A percentile compares a stretch with the other conserved stretches of the same genome.
These are phyloP conservation scores for Bombyx mori DNA, from an alignment of 1,140 invertebrate genomes.

Conservation along the genomic window DNA sequence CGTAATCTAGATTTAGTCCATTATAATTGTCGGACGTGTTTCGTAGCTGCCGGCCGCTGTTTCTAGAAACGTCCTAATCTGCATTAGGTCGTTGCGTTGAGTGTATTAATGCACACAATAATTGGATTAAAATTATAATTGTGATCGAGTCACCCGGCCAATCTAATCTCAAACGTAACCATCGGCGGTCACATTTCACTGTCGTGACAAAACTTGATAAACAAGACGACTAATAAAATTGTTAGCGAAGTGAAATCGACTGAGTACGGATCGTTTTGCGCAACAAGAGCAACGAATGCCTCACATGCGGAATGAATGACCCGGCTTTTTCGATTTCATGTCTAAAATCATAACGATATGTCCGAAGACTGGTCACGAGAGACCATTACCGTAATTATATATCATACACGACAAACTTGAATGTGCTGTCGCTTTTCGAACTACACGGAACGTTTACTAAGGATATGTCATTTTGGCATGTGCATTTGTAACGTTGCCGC, in stretches of 20 bases:
- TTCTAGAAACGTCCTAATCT: too few relatives aligned
- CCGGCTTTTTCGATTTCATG: conserved; percentile 52
- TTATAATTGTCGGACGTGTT: too few relatives aligned
- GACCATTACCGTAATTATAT: conserved; percentile 53
- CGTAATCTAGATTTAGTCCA: too few relatives aligned
- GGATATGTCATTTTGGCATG: conserved; percentile 21
- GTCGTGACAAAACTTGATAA: conserved; percentile 33
- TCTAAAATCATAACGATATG: conserved; percentile 58
- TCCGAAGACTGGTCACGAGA: conserved; percentile 39
- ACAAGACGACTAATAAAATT: conserved; percentile 14
- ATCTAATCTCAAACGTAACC: background rate
- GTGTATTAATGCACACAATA: too few relatives aligned
- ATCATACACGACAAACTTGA: conserved; percentile 21
- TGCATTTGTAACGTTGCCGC: conserved; percentile 15
- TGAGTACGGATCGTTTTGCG: conserved; percentile 27
- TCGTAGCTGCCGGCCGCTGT: too few relatives aligned
- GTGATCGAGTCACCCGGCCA: too few relatives aligned
- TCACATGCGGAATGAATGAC: conserved; percentile 36
- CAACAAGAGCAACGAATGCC: conserved; percentile 23
- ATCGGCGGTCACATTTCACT: conserved; percentile 2
- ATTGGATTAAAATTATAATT: too few relatives aligned
- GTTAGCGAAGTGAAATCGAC: conserved; percentile 42
- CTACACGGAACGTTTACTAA: conserved; percentile 1
- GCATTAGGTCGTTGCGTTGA: too few relatives aligned
- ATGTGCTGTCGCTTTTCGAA: conserved; percentile 14